Base-by-base conservation (phyloP, 2,113 vertebrate genomes). In the Prolemur simus region DNA sequence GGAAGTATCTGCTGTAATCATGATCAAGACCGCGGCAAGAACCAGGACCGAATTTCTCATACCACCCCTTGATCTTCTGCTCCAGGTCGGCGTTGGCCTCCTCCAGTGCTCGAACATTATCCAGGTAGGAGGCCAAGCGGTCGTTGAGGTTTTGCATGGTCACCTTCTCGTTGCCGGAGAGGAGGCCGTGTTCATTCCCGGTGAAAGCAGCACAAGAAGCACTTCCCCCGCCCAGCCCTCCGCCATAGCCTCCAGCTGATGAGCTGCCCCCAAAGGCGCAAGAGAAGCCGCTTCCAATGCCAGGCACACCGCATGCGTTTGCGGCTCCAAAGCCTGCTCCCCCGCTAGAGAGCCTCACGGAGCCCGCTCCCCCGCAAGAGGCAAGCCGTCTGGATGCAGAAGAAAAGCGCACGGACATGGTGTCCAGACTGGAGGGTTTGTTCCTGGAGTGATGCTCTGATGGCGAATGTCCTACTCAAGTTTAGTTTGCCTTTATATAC, bases 71-170 rank as follows among this genome's bases (percentile, higher is more conserved):
- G 90, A 98, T 98, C 97, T 98, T 98, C 87, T 88, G 91, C 91
- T 98, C 98, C 95, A 98, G 42, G 21, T 98, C 96, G 0, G 92
- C 68, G 0, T 98, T 98, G 95, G 97, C 96, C 37, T 98, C 96
- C 32, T 98, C 98, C 17, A 98, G 88, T 0, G 96, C 96, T 11
- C 96, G 97, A 49, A 99, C 99, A 47, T 98, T 60, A 3, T 98
- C 98, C 98, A 99, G 97, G 95, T 99, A 99, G 69, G 96, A 81
- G 32, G 99, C 98, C 98, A 99, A 92, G 20, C 99, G 99, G 77
- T 99, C 98, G 1, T 99, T 99, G 95, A 99, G 98, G 97, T 99
- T 99, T 98, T 99, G 98, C 99, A 99, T 99, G 60, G 98, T 99
- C 34, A 91, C 37, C 94, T 99, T 99, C 94, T 97, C 98, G 12